phyloP scores from a whole-genome alignment of 1,140 invertebrate species.

The Onthophagus taurus region DNA sequence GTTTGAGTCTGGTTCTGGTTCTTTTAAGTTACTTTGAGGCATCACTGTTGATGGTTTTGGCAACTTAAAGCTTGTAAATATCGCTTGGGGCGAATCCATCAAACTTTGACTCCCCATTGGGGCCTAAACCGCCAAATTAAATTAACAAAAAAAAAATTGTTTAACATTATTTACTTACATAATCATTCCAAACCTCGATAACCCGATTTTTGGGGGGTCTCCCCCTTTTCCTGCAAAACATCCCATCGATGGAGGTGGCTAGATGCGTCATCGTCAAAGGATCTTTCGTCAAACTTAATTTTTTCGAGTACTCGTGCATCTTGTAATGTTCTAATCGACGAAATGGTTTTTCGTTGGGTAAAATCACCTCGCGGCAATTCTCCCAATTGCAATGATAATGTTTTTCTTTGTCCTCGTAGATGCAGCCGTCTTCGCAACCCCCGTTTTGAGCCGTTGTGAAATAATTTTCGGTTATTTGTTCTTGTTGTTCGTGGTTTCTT shows the following conservation, averaged over 20 bases:
- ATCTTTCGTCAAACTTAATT: conserved; percentile 45
- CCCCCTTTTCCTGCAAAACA: conserved; percentile 84
- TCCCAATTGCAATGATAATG: conserved; percentile 87
- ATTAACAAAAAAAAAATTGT: neutral
- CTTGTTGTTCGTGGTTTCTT: conserved; percentile 77
- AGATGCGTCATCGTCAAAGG: conserved; percentile 52
- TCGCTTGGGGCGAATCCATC: conserved; percentile 70
- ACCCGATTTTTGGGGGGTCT: conserved; percentile 85
- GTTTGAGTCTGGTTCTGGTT: conserved; percentile 26
- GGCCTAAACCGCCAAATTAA: conserved; percentile 16
- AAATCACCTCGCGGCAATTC: conserved; percentile 75
- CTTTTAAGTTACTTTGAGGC: conserved; percentile 41
- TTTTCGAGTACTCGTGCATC: conserved; percentile 61
- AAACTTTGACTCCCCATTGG: conserved; percentile 42
- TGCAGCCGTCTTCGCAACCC: conserved; percentile 59
- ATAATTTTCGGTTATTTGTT: conserved; percentile 71
- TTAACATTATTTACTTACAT: conserved; percentile 48
- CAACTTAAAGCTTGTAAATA: conserved; percentile 87
- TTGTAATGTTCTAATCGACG: conserved; percentile 81
- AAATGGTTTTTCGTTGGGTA: conserved; percentile 76
- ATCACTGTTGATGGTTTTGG: conserved; percentile 57
- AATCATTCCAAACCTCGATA: conserved; percentile 81
- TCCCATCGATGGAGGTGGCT: conserved; percentile 69
- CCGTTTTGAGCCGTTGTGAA: conserved; percentile 55
- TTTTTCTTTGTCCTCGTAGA: conserved; percentile 65